Percentiles rank a stretch among this genome's conserved stretches.
Evolutionary conservation across 2,113 vertebrate species (phyloP).

Genomic region (Coracopsis vasa): DNA sequence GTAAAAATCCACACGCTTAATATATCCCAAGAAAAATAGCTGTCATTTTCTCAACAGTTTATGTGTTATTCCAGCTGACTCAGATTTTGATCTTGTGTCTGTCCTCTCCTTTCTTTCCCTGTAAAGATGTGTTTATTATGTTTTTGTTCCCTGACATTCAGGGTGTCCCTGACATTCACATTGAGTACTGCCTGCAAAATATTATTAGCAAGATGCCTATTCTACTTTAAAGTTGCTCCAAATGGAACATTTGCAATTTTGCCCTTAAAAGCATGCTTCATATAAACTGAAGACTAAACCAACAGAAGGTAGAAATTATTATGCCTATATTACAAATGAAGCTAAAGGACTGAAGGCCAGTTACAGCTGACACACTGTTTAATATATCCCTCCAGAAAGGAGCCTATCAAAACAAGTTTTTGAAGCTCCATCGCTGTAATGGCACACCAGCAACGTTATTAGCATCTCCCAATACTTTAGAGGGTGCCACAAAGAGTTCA

Average conservation of each 20-base stretch:
- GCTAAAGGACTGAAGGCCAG: not conserved
- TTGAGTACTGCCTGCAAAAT: not conserved
- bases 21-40: not conserved
- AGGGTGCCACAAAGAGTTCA: not conserved
- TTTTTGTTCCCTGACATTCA: not conserved
- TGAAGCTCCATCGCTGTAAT: not conserved
- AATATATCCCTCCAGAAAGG: not conserved
- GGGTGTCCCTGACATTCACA: not conserved
- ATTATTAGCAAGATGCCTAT: not conserved
- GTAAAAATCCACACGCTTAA: not conserved
- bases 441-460: not conserved
- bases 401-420: not conserved
- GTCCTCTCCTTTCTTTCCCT: not conserved
- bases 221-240: not conserved
- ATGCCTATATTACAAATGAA: not conserved
- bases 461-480: not conserved
- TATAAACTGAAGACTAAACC: not conserved
- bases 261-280: not conserved
- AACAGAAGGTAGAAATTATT: not conserved
- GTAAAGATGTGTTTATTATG: not conserved
- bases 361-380: not conserved
- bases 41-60: not conserved
- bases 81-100: not conserved
- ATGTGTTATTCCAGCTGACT: not conserved
- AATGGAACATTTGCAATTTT: not conserved